Percentiles rank a stretch among this genome's conserved stretches.
These are phyloP conservation scores for Andrena dorsata DNA, from an alignment of 2,888 invertebrate species.

Conservation along the genomic window DNA sequence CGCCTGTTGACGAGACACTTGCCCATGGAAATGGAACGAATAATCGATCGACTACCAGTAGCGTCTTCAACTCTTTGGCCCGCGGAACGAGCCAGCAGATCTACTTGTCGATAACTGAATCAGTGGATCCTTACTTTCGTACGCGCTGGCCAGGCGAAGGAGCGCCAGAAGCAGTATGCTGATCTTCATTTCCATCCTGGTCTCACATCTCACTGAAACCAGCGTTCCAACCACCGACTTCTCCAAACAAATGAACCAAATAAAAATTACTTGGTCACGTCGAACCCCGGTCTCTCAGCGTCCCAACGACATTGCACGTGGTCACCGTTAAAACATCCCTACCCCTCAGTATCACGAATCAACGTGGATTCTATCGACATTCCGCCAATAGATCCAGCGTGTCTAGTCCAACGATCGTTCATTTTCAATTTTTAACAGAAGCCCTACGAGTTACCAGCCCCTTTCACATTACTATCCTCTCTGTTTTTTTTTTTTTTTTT, in stretches of 20 bases:
- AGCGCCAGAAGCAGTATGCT: constrained; percentile 76
- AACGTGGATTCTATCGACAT: constrained; percentile 1
- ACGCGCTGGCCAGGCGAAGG: constrained; percentile 75
- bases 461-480: neutral
- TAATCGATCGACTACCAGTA: too few relatives aligned
- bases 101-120: neutral
- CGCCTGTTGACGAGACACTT: neutral
- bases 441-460: neutral
- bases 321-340: neutral
- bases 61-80: too few relatives aligned
- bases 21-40: too few relatives aligned
- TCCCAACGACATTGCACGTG: constrained; percentile 9
- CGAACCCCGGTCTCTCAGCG: constrained; percentile 12
- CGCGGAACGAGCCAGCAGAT: neutral
- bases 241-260: neutral
- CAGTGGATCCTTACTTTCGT: constrained; percentile 74
- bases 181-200: constrained; percentile 76
- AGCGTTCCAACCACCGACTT: constrained; percentile 23
- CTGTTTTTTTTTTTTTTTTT: neutral
- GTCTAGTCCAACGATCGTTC: constrained; percentile 4
- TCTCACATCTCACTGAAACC: constrained; percentile 73
- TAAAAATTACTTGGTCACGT: constrained; percentile 6
- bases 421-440: constrained; percentile 14
- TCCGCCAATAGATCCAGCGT: constrained; percentile 22
- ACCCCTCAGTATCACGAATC: constrained; percentile 12